phyloP scores from a whole-genome alignment of 2,888 invertebrate genomes.

The Caenorhabditis zanzibari region DNA sequence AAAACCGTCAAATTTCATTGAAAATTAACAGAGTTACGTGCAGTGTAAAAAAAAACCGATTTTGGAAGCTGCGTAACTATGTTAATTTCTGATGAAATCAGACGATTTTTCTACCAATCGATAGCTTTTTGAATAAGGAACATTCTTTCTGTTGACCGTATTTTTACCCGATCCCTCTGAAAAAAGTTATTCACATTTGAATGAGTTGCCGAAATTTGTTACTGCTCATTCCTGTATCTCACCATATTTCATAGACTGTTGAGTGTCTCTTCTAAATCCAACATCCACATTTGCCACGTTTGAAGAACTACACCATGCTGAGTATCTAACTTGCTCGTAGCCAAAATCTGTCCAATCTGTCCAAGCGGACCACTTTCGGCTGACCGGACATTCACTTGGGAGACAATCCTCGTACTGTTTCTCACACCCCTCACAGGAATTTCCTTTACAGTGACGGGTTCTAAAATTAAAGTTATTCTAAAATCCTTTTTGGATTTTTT shows the following conservation, averaged over 20 bases:
- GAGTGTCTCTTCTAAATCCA: constrained; percentile 31
- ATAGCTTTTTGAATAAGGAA: no score
- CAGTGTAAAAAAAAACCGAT: no score
- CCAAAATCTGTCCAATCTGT: constrained; percentile 57
- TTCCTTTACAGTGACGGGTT: constrained; percentile 53
- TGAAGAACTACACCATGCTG: constrained; percentile 50
- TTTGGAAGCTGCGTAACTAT: no score
- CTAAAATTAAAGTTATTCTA: constrained; percentile 10
- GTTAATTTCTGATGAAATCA: no score
- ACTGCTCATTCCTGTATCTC: no score
- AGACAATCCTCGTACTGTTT: constrained; percentile 31
- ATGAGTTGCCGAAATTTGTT: no score
- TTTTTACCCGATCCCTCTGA: no score
- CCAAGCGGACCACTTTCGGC: constrained; percentile 58
- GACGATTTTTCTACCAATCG: no score
- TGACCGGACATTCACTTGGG: constrained; percentile 35
- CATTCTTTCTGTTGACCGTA: no score
- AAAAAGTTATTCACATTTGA: no score
- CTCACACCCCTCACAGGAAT: constrained; percentile 57
- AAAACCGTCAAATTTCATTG: no score
- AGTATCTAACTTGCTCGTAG: constrained; percentile 35
- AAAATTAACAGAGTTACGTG: no score
- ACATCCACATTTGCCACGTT: constrained; percentile 44
- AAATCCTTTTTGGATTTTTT: not conserved
- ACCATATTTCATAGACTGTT: constrained; percentile 37